phyloP scores from a whole-genome alignment of 2,888 invertebrate species.

The Tenthredo amoena region DNA sequence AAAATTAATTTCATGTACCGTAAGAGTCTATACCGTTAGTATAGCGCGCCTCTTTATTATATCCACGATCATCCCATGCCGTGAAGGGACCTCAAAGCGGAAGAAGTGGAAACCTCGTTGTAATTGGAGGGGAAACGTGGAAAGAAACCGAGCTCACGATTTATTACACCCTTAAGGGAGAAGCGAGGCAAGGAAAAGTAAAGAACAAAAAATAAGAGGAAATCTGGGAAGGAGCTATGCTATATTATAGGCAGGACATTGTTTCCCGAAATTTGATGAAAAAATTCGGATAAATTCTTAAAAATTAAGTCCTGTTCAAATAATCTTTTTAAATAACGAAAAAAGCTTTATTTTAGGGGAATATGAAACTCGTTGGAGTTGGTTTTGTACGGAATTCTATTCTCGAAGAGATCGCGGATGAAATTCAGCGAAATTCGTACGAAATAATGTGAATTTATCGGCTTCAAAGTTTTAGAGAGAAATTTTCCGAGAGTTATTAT shows the following conservation, averaged over 20 bases:
- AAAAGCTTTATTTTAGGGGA: too few species aligned
- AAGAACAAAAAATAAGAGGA: background rate
- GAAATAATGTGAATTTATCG: too few species aligned
- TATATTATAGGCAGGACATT: background rate
- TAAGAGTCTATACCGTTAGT: constrained; percentile 33
- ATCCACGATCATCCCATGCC: background rate
- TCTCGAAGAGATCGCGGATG: too few species aligned
- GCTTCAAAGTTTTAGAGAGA: background rate
- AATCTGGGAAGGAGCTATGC: background rate
- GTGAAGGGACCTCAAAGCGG: background rate
- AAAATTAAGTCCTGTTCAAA: background rate
- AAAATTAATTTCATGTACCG: constrained; percentile 41
- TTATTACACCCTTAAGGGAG: background rate
- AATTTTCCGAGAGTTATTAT: background rate
- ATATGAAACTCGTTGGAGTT: too few species aligned
- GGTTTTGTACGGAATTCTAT: too few species aligned
- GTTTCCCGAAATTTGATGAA: background rate
- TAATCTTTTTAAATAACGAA: too few species aligned
- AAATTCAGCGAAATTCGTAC: too few species aligned
- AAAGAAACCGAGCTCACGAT: background rate
- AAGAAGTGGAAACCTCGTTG: constrained; percentile 11
- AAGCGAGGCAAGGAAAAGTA: background rate
- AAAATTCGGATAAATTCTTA: background rate
- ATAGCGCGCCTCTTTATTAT: background rate
- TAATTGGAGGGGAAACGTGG: constrained; percentile 15